Evolutionary conservation across 53 echinoderm and acorn worm genomes (phyloP), one percentile per base, ranked within the genome.

Genomic region (Echinometra lucunter): DNA sequence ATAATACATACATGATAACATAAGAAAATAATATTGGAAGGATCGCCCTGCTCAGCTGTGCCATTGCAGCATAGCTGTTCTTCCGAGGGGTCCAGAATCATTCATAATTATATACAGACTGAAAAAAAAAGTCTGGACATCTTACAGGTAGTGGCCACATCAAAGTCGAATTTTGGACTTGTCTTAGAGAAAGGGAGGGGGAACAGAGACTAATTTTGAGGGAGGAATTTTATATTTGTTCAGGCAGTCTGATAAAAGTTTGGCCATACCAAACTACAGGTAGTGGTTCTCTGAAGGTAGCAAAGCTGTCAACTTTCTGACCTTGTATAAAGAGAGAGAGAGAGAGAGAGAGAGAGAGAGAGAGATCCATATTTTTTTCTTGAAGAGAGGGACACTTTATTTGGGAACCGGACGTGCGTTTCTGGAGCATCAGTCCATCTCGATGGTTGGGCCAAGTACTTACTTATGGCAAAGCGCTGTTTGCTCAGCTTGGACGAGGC

Each of bases 401-500:
- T 11, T 8, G 42, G 19, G 4, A 78, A 18, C 30, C 55, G 93
- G 91, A 91, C 93, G 6, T 19, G 23, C 37, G 8, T 57, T 34
- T 49, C 7, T 23, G 6, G 23, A 27, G 44, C 93, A 92, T 11
- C 19, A 6, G 57, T 35, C 94, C 63, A 82, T 94, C 94, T 85
- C 83, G 40, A 42, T 57, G 94, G 60, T 83, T 19, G 27, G 66
- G 45, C 83, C 82, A 45, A 94, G 83, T 94, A 94, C 94, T 83
- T 94, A 94, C 94, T 83, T 83, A 94, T 56, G 44, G 94, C 94
- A 83, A 44, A 57, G 94, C 38, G 21, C 94, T 94, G 66, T 94
- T 94, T 94, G 94, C 66, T n/a, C 94, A 94, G 94, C 94, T 94
- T 94, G 42, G 94, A 4, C 10, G 94, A 38, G 94, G 44, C 60